Evolutionary conservation across 2,113 vertebrate genomes (phyloP), one percentile per base, ranked within the genome.

Genomic region (Alces alces): DNA sequence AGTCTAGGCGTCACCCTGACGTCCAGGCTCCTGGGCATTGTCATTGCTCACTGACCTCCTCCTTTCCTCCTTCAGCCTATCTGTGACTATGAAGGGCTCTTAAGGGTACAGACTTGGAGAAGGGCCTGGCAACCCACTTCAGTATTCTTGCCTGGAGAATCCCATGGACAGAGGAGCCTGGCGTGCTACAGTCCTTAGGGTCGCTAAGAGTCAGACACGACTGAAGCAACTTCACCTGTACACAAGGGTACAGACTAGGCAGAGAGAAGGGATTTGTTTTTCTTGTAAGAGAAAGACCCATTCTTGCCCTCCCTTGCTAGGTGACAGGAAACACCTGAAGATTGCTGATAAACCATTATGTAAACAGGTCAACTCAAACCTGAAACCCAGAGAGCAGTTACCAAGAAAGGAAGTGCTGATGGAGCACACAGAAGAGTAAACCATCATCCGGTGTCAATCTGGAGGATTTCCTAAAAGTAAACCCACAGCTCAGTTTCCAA

Each of bases 251-350:
- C 7, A 36, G n/a, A 27, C 13, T 28, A n/a, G 36, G 4, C 6
- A 84, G 21, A 39, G n/a, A 33, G 14, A 64, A 84, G 55, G 23
- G 6, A 25, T 39, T 86, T 25, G 1, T 27, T 89, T 80, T 76
- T 73, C n/a, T 95, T 58, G 70, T n/a, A 45, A 47, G 58, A 70
- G 21, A 89, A 93, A 82, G 54, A 54, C 16, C 17, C 52, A 19
- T 27, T 52, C 17, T 55, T 36, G 13, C 54, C 28, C 60, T 60
- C 12, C 47, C 1, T 54, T 30, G 15, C 60, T 57, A n/a, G 28
- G n/a, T 54, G 28, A 64, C 89, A 87, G 94, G 93, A 98, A 96
- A 89, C 70, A 78, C 39, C 54, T 52, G 30, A 43, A 82, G 58
- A 86, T 12, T 73, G 55, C 89, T 94, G 91, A 89, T 80, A 95